Evolutionary conservation across 2,797 vertebrate genomes (phyloP).

Genomic region (Hoplostethus atlanticus): DNA sequence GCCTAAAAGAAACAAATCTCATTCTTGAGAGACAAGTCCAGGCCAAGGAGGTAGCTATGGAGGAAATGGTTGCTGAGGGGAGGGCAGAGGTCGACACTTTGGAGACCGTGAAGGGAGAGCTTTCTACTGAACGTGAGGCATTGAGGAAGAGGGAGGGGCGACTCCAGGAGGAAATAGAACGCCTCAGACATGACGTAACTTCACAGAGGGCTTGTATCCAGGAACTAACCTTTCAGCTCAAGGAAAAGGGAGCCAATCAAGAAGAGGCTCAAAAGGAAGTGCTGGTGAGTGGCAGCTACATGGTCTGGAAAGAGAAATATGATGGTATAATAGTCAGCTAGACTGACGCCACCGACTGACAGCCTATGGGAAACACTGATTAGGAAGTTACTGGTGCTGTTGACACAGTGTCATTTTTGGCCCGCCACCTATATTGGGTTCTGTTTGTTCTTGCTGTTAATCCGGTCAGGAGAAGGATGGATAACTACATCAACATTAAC

Average conservation of each 20-base stretch:
- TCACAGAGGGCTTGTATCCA: conserved; percentile 69
- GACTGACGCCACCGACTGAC: too few species aligned
- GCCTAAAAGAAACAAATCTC: conserved; percentile 51
- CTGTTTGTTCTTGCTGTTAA: too few species aligned
- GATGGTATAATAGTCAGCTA: too few species aligned
- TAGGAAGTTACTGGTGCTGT: too few species aligned
- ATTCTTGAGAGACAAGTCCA: conserved; percentile 76
- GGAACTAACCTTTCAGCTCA: conserved; percentile 71
- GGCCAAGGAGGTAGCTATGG: conserved; percentile 72
- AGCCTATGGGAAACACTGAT: too few species aligned
- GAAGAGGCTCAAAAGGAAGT: conserved; percentile 81
- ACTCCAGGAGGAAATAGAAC: conserved; percentile 83
- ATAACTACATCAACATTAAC: background rate
- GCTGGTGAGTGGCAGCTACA: conserved; percentile 76
- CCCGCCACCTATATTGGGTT: too few species aligned
- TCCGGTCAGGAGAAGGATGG: background rate
- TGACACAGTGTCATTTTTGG: too few species aligned
- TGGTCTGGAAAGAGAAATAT: too few species aligned
- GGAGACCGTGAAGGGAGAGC: conserved; percentile 68
- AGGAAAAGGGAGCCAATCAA: conserved; percentile 65
- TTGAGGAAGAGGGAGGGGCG: conserved; percentile 73
- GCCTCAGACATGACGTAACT: conserved; percentile 73
- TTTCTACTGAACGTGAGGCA: conserved; percentile 70
- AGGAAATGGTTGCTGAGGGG: conserved; percentile 69
- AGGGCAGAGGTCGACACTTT: conserved; percentile 70